Percentiles rank a stretch among this genome's conserved stretches.
Evolutionary conservation across 2,888 invertebrate species (phyloP).

Genomic region (Hydraecia micacea): DNA sequence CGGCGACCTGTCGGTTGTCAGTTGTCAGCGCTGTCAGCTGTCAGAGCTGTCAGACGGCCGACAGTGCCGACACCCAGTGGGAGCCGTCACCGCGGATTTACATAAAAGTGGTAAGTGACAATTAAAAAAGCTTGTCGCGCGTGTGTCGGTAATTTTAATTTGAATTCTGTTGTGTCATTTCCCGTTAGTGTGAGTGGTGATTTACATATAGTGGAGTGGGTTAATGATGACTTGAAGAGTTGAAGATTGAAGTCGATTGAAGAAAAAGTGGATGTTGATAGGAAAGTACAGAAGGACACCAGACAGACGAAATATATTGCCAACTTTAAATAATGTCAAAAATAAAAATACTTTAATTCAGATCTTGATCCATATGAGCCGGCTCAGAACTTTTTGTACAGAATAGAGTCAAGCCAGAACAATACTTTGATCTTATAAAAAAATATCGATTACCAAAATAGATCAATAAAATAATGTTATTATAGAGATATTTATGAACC

Average conservation of each 20-base stretch:
- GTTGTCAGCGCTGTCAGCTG: conserved; percentile 82
- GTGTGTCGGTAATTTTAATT: conserved; percentile 68
- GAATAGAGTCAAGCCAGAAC: not conserved
- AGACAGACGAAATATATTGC: not conserved
- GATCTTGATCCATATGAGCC: not conserved
- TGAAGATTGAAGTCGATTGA: conserved; percentile 2
- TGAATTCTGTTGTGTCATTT: conserved; percentile 67
- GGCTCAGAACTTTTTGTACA: not conserved
- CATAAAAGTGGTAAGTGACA: conserved; percentile 86
- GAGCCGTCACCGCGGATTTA: conserved; percentile 83
- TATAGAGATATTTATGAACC: not conserved
- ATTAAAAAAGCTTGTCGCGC: conserved; percentile 80
- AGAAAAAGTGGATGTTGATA: not conserved
- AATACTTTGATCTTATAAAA: not conserved
- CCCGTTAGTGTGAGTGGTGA: conserved; percentile 53
- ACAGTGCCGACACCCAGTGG: conserved; percentile 81
- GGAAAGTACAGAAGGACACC: no score
- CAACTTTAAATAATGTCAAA: not conserved
- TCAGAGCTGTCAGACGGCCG: conserved; percentile 80
- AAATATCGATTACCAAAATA: not conserved
- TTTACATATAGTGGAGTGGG: conserved; percentile 33
- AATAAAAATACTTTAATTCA: not conserved
- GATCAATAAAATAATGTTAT: not conserved
- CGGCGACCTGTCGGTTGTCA: conserved; percentile 84
- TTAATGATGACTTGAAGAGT: conserved; percentile 10